Conservation (phyloP, 2,888 invertebrate genomes). For the Ferrisia virgata region DNA sequence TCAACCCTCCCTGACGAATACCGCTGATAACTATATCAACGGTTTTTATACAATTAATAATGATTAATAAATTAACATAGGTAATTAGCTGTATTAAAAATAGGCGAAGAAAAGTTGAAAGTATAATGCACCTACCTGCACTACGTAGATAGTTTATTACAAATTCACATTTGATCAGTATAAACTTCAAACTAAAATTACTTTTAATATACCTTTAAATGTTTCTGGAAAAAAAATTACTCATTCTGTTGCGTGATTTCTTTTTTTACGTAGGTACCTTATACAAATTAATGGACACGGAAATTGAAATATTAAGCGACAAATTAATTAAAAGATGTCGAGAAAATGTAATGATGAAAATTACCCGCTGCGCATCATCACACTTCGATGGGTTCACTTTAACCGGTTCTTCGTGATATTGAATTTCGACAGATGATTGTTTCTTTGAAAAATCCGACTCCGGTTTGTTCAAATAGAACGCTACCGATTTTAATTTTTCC, state of each 20-base stretch:
- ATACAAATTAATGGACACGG: constrained; percentile 21
- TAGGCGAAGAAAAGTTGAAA: background rate
- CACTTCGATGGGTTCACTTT: constrained; percentile 16
- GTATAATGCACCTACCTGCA: no score
- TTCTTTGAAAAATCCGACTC: constrained; percentile 32
- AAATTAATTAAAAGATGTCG: constrained; percentile 22
- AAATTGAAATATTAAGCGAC: constrained; percentile 26
- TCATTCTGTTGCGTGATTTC: background rate
- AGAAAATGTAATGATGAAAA: constrained; percentile 21
- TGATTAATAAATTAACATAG: background rate
- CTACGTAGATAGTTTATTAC: background rate
- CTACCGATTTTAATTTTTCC: constrained; percentile 19
- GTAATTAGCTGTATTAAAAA: background rate
- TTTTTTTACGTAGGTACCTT: background rate
- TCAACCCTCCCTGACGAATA: background rate
- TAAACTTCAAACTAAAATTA: background rate
- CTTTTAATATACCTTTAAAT: no score
- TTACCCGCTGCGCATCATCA: constrained; percentile 15
- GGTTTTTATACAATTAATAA: background rate
- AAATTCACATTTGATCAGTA: background rate
- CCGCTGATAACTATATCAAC: background rate
- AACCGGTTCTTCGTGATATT: constrained; percentile 15
- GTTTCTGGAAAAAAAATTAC: background rate
- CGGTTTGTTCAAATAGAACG: constrained; percentile 19
- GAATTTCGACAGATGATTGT: constrained; percentile 24